A percentile compares a stretch with the other conserved stretches of the same genome.
Conservation (phyloP, 2,888 invertebrate species). For the Druceiella hillmani region DNA sequence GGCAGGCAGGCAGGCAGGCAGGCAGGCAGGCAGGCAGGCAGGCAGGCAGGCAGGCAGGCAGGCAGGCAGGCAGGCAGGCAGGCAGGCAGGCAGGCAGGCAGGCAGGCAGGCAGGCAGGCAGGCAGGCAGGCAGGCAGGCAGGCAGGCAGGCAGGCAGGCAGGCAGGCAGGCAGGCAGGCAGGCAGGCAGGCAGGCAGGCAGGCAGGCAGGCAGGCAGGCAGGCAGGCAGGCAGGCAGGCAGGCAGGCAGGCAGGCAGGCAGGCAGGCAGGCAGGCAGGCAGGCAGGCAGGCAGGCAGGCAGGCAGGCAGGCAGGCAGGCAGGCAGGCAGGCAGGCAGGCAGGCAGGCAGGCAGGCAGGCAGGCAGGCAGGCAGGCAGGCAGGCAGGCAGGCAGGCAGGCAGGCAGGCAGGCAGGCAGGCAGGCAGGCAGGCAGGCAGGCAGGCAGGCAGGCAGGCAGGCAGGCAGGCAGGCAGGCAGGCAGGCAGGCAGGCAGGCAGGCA, state of each 20-base stretch:
- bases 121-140: constrained; percentile 7
- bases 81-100: constrained; percentile 3
- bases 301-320: constrained; percentile 7
- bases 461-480: constrained; percentile 7
- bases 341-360: constrained; percentile 7
- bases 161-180: constrained; percentile 3
- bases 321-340: constrained; percentile 7
- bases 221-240: constrained; percentile 7
- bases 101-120: constrained; percentile 7
- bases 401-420: constrained; percentile 3
- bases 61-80: constrained; percentile 7
- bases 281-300: constrained; percentile 6
- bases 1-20: constrained; percentile 7
- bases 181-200: constrained; percentile 7
- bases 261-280: constrained; percentile 4
- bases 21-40: constrained; percentile 3
- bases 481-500: constrained; percentile 7
- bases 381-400: constrained; percentile 7
- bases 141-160: constrained; percentile 7
- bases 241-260: constrained; percentile 7
- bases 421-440: constrained; percentile 7
- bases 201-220: constrained; percentile 7
- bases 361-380: constrained; percentile 7
- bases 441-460: constrained; percentile 7
- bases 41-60: constrained; percentile 7